Percentiles rank a stretch among this genome's conserved stretches.
phyloP scores from a whole-genome alignment of 2,113 vertebrate species.

The Oncorhynchus gorbuscha region DNA sequence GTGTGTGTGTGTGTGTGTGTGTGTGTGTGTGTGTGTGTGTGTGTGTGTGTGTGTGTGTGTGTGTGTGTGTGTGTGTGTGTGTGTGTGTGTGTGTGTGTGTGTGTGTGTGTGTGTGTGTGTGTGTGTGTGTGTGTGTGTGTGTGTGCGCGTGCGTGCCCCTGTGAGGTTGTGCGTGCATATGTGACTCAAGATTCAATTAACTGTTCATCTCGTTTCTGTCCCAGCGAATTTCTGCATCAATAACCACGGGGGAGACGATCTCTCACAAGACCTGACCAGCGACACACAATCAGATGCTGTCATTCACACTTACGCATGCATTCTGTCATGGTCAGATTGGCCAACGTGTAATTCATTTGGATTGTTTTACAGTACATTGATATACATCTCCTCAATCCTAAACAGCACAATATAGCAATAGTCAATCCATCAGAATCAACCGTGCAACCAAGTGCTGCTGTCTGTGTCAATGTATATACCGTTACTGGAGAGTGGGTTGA shows the following conservation, averaged over 20 bases:
- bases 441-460: background rate
- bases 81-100: background rate
- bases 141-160: background rate
- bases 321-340: background rate
- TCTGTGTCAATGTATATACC: background rate
- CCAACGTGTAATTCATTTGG: background rate
- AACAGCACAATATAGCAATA: background rate
- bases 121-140: no score
- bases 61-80: background rate
- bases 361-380: background rate
- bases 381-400: background rate
- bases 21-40: no score
- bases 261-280: conserved; percentile 12
- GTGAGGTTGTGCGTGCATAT: background rate
- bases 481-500: background rate
- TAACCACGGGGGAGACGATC: background rate
- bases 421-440: background rate
- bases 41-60: background rate
- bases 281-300: conserved; percentile 5
- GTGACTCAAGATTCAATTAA: conserved; percentile 14
- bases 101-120: background rate
- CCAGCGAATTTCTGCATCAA: background rate
- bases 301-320: conserved; percentile 1
- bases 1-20: background rate
- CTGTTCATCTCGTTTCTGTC: conserved; percentile 1